Percentiles rank a stretch among this genome's conserved stretches.
phyloP scores from a whole-genome alignment of 2,888 invertebrate species.

The Teinopalpus imperialis region DNA sequence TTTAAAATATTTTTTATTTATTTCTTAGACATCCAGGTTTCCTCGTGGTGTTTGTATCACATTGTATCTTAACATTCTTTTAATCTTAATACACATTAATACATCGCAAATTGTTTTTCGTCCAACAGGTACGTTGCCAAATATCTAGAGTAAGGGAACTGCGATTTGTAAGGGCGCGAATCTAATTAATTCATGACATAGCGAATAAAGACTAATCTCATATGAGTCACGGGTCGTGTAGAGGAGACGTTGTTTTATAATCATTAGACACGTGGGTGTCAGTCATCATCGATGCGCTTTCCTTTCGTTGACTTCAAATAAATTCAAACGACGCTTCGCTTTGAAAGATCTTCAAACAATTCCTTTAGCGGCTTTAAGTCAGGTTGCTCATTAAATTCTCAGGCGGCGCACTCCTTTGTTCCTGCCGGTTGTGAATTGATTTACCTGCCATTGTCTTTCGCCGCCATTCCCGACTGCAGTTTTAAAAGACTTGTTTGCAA shows the following conservation, averaged over 20 bases:
- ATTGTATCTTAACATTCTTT: too few relatives aligned
- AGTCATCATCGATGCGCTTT: slow-evolving; percentile 41
- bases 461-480: too few relatives aligned
- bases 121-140: slow-evolving; percentile 44
- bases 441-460: slow-evolving; percentile 40
- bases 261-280: slow-evolving; percentile 58
- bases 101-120: slow-evolving; percentile 47
- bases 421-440: slow-evolving; percentile 60
- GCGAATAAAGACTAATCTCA: slow-evolving; percentile 31
- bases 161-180: slow-evolving; percentile 41
- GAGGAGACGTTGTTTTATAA: slow-evolving; percentile 40
- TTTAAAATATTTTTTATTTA: too few relatives aligned
- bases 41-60: too few relatives aligned
- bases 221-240: slow-evolving; percentile 35
- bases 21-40: too few relatives aligned
- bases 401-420: slow-evolving; percentile 53
- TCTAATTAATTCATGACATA: slow-evolving; percentile 31
- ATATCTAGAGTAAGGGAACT: slow-evolving; percentile 37
- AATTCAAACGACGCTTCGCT: slow-evolving; percentile 46
- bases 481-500: too few relatives aligned
- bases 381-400: slow-evolving; percentile 39
- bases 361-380: slow-evolving; percentile 54
- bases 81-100: too few relatives aligned
- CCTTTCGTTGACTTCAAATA: slow-evolving; percentile 67
- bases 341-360: slow-evolving; percentile 52